phyloP scores from a whole-genome alignment of 2,113 vertebrate genomes.

The Mesembrinibis cayennensis region DNA sequence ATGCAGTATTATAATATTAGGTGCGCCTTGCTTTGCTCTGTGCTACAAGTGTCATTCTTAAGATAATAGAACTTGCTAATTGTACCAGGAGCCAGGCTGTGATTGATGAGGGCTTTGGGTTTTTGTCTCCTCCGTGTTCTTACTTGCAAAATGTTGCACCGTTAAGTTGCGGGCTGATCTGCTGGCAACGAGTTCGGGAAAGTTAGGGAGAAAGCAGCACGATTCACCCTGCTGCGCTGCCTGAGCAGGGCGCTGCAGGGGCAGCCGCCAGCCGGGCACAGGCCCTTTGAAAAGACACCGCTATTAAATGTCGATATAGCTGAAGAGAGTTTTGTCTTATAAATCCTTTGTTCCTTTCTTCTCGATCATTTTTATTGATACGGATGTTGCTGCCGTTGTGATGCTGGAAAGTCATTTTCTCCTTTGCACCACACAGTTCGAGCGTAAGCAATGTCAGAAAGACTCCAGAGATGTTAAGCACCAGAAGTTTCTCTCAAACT shows the following conservation, averaged over 20 bases:
- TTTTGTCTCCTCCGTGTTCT: neutral
- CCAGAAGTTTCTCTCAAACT: neutral
- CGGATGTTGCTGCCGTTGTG: neutral
- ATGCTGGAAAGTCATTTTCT: neutral
- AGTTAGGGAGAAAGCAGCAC: neutral
- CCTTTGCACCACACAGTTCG: neutral
- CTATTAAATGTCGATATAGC: neutral
- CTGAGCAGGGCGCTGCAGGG: neutral
- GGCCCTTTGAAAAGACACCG: neutral
- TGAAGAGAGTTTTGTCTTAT: neutral
- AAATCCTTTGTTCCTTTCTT: neutral
- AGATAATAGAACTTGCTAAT: conserved; percentile 53
- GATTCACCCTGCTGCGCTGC: neutral
- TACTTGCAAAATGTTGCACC: neutral
- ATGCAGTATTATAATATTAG: conserved; percentile 46
- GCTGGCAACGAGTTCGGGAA: neutral
- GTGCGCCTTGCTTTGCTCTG: neutral
- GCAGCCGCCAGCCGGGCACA: neutral
- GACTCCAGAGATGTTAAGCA: neutral
- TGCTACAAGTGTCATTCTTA: conserved; percentile 47
- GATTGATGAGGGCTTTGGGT: conserved; percentile 2
- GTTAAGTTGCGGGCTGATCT: neutral
- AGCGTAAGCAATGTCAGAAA: neutral
- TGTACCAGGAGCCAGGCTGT: neutral
- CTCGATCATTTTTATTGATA: neutral